phyloP scores from a whole-genome alignment of 2,113 vertebrate species.

The Mirounga angustirostris region DNA sequence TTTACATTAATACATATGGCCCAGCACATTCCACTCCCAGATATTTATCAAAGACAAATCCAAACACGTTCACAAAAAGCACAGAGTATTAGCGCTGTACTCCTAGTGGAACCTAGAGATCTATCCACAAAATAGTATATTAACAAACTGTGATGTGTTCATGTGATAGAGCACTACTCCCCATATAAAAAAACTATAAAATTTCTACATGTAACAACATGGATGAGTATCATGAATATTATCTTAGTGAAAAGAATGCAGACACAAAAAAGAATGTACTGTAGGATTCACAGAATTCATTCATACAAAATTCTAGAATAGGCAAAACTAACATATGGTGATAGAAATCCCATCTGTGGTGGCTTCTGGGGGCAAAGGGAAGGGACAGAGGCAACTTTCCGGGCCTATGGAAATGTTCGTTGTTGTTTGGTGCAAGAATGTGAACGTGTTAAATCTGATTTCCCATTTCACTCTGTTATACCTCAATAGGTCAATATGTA shows the following conservation, averaged over 20 bases:
- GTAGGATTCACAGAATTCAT: not conserved
- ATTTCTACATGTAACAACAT: accelerated
- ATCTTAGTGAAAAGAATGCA: not conserved
- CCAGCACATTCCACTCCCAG: not conserved
- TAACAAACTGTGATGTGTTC: not conserved
- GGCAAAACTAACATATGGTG: not conserved
- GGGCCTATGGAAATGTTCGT: not conserved
- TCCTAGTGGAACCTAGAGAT: not conserved
- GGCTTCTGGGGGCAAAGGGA: not conserved
- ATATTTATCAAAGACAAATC: not conserved
- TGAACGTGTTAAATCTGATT: not conserved
- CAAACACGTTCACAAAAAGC: not conserved
- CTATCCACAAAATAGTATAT: not conserved
- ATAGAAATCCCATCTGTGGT: not conserved
- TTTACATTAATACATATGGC: not conserved
- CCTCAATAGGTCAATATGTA: not conserved
- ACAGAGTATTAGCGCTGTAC: not conserved
- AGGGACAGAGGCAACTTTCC: not conserved
- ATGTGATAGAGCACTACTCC: not conserved
- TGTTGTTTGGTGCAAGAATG: not conserved
- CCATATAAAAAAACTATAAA: too few relatives aligned
- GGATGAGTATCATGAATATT: not conserved
- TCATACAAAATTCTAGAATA: not conserved
- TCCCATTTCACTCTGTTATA: not conserved
- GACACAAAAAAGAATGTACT: not conserved